Evolutionary conservation across 2,888 invertebrate species (phyloP).

Genomic region (Altica lythri): DNA sequence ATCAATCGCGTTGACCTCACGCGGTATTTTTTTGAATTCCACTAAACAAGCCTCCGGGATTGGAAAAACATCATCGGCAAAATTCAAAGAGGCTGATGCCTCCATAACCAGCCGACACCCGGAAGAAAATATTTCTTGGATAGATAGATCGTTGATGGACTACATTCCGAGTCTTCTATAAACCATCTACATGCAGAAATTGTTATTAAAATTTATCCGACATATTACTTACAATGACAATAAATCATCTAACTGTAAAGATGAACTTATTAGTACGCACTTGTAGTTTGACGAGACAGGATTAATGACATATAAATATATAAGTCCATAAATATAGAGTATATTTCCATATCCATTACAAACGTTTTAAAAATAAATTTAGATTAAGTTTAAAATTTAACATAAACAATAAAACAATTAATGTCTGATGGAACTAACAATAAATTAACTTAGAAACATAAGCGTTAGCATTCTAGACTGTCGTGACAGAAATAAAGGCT

Average conservation of each 20-base stretch:
- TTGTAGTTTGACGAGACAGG: constrained; percentile 5
- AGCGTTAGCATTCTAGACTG: too few species aligned
- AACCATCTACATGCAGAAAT: constrained; percentile 20
- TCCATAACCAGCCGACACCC: constrained; percentile 21
- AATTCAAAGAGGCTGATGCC: constrained; percentile 25
- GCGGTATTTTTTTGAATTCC: constrained; percentile 24
- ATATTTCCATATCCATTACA: too few species aligned
- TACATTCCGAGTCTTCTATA: constrained; percentile 15
- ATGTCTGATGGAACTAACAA: too few species aligned
- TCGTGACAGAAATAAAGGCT: too few species aligned
- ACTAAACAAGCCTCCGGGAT: constrained; percentile 22
- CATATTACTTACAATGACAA: constrained; percentile 23
- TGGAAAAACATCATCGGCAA: constrained; percentile 27
- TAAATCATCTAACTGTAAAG: constrained; percentile 20
- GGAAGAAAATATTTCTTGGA: constrained; percentile 27
- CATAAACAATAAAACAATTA: too few species aligned
- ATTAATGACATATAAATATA: too few species aligned
- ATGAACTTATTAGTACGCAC: constrained; percentile 2
- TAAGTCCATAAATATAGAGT: too few species aligned
- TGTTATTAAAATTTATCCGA: constrained; percentile 20
- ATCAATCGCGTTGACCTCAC: constrained; percentile 30
- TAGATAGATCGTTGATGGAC: constrained; percentile 21
- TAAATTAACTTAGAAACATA: too few species aligned
- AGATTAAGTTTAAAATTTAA: too few species aligned
- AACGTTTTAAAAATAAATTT: too few species aligned